Evolutionary conservation across 2,888 invertebrate genomes (phyloP).

Genomic region (Conops quadrifasciatus): DNA sequence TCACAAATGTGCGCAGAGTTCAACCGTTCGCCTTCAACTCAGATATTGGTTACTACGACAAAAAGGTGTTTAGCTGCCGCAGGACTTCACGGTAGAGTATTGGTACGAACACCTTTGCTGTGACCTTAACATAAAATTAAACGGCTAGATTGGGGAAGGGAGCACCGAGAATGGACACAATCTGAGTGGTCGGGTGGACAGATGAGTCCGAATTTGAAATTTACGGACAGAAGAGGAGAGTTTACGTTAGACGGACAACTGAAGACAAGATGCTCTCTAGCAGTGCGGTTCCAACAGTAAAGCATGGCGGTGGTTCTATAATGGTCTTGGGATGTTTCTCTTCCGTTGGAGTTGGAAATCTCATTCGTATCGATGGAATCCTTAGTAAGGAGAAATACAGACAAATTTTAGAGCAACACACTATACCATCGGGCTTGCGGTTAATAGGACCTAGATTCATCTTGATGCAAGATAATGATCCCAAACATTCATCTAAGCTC

Average conservation of each 20-base stretch:
- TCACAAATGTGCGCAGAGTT: slow-evolving; percentile 8
- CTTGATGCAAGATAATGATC: not conserved
- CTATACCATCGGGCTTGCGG: too few species aligned
- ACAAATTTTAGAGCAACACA: too few species aligned
- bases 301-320: too few species aligned
- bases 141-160: not conserved
- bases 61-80: too few species aligned
- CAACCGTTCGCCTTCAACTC: not conserved
- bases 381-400: too few species aligned
- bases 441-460: slow-evolving; percentile 1
- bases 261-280: slow-evolving; percentile 8
- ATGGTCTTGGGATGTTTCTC: too few species aligned
- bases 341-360: too few species aligned
- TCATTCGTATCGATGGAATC: too few species aligned
- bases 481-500: not conserved
- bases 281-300: slow-evolving; percentile 20
- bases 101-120: not conserved
- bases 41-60: slow-evolving; percentile 4
- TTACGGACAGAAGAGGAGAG: slow-evolving; percentile 15
- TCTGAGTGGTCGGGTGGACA: too few species aligned
- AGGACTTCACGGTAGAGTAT: too few species aligned
- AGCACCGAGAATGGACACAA: not conserved
- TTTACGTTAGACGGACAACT: slow-evolving; percentile 16
- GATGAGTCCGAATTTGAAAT: not conserved
- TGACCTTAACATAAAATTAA: slow-evolving; percentile 1